phyloP scores from a whole-genome alignment of 2,888 invertebrate species.

The Pelosia muscerda region DNA sequence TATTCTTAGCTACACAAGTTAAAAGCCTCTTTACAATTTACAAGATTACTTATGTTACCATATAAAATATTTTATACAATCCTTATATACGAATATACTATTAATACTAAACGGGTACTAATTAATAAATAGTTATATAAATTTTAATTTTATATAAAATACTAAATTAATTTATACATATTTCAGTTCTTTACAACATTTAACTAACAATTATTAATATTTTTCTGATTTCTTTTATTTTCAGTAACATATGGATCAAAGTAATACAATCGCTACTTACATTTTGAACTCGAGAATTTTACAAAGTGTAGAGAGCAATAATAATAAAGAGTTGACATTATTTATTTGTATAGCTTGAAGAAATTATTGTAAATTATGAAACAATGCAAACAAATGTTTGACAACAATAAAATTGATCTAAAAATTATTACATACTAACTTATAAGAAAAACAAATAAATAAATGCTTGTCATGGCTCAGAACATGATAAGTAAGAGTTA shows the following conservation, averaged over 20 bases:
- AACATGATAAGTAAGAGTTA: neutral
- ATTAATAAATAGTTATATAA: slow-evolving; percentile 24
- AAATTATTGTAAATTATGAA: neutral
- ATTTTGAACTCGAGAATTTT: neutral
- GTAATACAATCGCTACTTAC: neutral
- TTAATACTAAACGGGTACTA: slow-evolving; percentile 50
- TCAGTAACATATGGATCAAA: neutral
- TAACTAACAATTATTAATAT: slow-evolving; percentile 2
- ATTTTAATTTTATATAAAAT: slow-evolving; percentile 18
- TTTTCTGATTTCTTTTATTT: neutral
- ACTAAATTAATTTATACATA: slow-evolving; percentile 17
- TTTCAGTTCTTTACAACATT: slow-evolving; percentile 44
- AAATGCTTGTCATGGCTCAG: neutral
- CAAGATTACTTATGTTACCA: slow-evolving; percentile 29
- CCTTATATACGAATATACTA: slow-evolving; percentile 24
- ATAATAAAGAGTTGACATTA: too few species aligned
- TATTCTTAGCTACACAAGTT: slow-evolving; percentile 28
- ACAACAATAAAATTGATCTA: neutral
- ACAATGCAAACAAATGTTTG: too few species aligned
- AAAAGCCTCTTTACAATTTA: slow-evolving; percentile 54
- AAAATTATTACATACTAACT: neutral
- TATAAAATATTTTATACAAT: slow-evolving; percentile 27
- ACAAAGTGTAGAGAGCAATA: neutral
- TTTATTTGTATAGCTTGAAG: neutral
- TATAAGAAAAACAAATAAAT: neutral